A percentile compares a stretch with the other conserved stretches of the same genome.
These are phyloP conservation scores for Cartodere bifasciata DNA, from an alignment of 2,888 invertebrate species.

Conservation along the genomic window DNA sequence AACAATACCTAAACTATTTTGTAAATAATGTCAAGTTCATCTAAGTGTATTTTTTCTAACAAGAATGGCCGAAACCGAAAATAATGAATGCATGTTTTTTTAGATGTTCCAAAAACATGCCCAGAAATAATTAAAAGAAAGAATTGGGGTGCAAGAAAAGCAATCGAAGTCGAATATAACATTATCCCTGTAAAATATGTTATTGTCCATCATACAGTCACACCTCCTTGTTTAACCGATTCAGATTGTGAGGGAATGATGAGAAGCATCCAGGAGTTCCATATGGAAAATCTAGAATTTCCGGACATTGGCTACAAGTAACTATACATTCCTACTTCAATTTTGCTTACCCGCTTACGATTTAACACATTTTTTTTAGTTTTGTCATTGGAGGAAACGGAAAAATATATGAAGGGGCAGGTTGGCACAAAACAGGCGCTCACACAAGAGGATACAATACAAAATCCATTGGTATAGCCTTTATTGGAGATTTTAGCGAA, in stretches of 20 bases:
- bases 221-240: constrained; percentile 35
- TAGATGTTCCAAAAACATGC: constrained; percentile 27
- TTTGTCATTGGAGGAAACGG: constrained; percentile 49
- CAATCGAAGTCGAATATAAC: constrained; percentile 40
- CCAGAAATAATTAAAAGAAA: constrained; percentile 42
- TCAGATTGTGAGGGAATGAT: constrained; percentile 33
- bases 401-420: constrained; percentile 45
- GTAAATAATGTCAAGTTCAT: too few relatives aligned
- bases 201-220: constrained; percentile 46
- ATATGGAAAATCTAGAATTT: constrained; percentile 37
- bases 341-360: neutral
- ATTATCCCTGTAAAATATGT: constrained; percentile 39
- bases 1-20: too few relatives aligned
- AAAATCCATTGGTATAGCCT: constrained; percentile 42
- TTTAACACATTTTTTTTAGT: constrained; percentile 27
- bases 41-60: too few relatives aligned
- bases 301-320: constrained; percentile 49
- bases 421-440: constrained; percentile 44
- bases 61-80: too few relatives aligned
- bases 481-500: constrained; percentile 43
- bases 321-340: constrained; percentile 21
- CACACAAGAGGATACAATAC: constrained; percentile 43
- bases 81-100: constrained; percentile 1
- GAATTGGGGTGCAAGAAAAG: constrained; percentile 46
- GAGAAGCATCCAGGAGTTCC: constrained; percentile 39